These are phyloP conservation scores for Lagodon rhomboides DNA, from an alignment of 2,797 vertebrate species.

Conservation along the genomic window DNA sequence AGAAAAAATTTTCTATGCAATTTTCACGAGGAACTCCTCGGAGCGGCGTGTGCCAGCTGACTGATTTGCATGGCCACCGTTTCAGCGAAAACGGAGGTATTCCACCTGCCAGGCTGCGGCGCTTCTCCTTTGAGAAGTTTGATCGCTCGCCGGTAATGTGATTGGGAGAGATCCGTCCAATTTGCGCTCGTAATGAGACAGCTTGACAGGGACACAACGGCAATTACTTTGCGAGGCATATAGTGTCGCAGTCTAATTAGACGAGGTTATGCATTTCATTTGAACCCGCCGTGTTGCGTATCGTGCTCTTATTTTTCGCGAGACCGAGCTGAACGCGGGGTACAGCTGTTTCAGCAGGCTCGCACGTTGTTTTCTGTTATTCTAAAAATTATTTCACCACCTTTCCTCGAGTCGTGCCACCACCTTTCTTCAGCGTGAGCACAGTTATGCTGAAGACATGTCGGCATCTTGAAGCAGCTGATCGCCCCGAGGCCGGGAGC, in stretches of 20 bases:
- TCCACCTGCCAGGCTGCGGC: conserved; percentile 58
- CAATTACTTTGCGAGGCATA: conserved; percentile 75
- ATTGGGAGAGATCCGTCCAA: conserved; percentile 72
- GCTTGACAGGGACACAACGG: conserved; percentile 75
- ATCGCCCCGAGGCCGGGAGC: conserved; percentile 52
- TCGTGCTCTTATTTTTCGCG: conserved; percentile 36
- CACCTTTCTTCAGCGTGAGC: conserved; percentile 30
- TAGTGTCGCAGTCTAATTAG: conserved; percentile 77
- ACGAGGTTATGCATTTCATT: conserved; percentile 75
- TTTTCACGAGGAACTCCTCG: conserved; percentile 69
- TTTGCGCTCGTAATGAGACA: conserved; percentile 79
- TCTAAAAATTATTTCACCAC: conserved; percentile 18
- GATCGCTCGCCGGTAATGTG: conserved; percentile 57
- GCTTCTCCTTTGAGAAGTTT: conserved; percentile 63
- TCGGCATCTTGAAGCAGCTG: conserved; percentile 55
- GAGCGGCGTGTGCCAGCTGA: conserved; percentile 55
- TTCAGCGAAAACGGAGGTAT: conserved; percentile 51
- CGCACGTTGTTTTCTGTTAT: conserved; percentile 22
- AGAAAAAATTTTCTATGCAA: conserved; percentile 58
- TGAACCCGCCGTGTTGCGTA: conserved; percentile 65
- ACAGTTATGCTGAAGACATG: conserved; percentile 22
- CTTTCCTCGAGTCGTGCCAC: conserved; percentile 19
- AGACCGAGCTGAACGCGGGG: background rate
- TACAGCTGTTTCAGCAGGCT: conserved; percentile 13
- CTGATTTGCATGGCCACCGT: conserved; percentile 73